Percentiles rank a stretch among this genome's conserved stretches.
phyloP scores from a whole-genome alignment of 2,888 invertebrate genomes.

The Macrosiphum euphorbiae region DNA sequence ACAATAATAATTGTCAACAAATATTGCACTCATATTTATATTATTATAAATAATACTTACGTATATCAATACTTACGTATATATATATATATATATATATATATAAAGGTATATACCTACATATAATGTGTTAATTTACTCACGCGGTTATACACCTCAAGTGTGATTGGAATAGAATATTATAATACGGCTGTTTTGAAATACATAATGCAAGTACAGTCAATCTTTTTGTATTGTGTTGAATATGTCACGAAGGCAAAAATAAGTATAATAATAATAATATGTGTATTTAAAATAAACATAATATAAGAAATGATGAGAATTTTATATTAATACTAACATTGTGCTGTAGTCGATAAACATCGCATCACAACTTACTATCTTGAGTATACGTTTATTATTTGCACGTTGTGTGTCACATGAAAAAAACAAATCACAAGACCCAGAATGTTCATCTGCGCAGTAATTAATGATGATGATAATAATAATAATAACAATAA shows the following conservation, averaged over 20 bases:
- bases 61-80: too few relatives aligned
- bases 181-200: background rate
- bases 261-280: background rate
- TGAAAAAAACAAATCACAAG: background rate
- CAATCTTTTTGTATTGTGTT: background rate
- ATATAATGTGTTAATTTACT: background rate
- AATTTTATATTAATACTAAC: background rate
- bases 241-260: background rate
- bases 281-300: background rate
- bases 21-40: background rate
- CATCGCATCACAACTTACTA: background rate
- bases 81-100: too few relatives aligned
- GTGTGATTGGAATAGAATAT: background rate
- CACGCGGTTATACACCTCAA: background rate
- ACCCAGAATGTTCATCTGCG: background rate
- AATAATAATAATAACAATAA: background rate
- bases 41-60: background rate
- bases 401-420: background rate
- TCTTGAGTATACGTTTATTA: background rate
- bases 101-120: background rate
- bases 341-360: background rate
- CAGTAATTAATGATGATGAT: background rate
- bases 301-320: background rate
- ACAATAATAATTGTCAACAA: background rate
- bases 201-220: background rate